phyloP scores from a whole-genome alignment of 2,113 vertebrate species.

The Chaenocephalus aceratus region DNA sequence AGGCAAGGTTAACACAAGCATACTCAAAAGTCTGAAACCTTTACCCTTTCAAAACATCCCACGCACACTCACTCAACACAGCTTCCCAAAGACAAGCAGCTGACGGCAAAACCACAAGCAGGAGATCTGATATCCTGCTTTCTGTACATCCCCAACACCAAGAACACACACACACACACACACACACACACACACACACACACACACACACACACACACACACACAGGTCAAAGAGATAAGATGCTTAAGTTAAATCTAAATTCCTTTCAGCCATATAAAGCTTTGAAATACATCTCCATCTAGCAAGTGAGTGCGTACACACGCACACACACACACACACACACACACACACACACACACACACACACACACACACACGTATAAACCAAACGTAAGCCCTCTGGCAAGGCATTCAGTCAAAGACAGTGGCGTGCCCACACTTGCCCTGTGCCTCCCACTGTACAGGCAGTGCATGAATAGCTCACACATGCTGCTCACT shows the following conservation, averaged over 20 bases:
- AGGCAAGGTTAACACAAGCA: not conserved
- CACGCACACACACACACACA: not conserved
- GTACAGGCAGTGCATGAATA: constrained; percentile 54
- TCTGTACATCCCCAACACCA: constrained; percentile 30
- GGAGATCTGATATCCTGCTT: constrained; percentile 60
- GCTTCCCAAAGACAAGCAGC: constrained; percentile 42
- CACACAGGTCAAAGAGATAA: constrained; percentile 43
- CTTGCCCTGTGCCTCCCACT: constrained; percentile 69
- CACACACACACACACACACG: constrained; percentile 16
- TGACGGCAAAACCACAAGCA: constrained; percentile 58
- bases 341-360: constrained; percentile 19
- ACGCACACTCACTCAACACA: constrained; percentile 22
- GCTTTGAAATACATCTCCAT: constrained; percentile 25
- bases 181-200: constrained; percentile 11
- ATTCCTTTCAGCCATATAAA: constrained; percentile 16
- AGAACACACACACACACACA: constrained; percentile 21
- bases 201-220: constrained; percentile 20
- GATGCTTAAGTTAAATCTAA: constrained; percentile 39
- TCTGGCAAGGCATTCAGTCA: constrained; percentile 70
- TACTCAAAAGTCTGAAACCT: constrained; percentile 17
- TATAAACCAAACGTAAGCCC: constrained; percentile 54
- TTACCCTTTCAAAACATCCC: constrained; percentile 26
- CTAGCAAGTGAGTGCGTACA: constrained; percentile 5
- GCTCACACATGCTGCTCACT: constrained; percentile 54
- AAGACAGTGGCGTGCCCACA: constrained; percentile 73